Evolutionary conservation across 37 sponge, comb jelly and placozoan species (phyloP), one percentile per base, ranked within the genome.

Genomic region (Mnemiopsis leidyi): DNA sequence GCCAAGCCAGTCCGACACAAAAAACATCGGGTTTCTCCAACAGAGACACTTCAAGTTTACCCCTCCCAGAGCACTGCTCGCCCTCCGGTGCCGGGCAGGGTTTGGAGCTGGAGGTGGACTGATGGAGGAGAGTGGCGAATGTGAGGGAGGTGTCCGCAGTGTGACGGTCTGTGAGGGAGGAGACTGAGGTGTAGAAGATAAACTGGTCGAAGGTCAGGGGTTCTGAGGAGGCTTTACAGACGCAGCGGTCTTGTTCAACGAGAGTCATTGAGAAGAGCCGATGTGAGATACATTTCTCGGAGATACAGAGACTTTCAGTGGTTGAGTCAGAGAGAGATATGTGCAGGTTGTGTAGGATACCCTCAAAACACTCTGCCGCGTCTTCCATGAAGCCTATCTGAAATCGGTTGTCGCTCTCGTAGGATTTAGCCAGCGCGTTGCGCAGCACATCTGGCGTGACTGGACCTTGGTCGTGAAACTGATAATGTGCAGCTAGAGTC

Each of bases 361-460:
- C 35, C 48, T 85, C 90, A 28, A 85, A 33, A 39, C 90, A 85
- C 90, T 85, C 90, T 16, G 90, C 90, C 25, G 90, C 90, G 48
- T 85, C 90, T 61, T 85, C 90, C 90, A 85, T 85, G 90, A 39
- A 85, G 0, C 90, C 90, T 40, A 85, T 38, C 61, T 85, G 90
- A 26, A 85, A 85, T 61, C 90, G 7, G 48, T 85, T 38, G 61
- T 85, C 90, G 0, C 25, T 39, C 30, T 85, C 29, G 61, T 85
- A 85, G 25, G 90, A 23, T 85, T 85, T 28, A 38, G 90, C 90
- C 25, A 85, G 90, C 24, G 90, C 90, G 3, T 38, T 39, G 24
- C 90, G 32, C 29, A 85, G 90, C 23, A 85, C 23, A 21, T 85
- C 90, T 13, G 90, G 90, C 1, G 90, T 32, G n/a, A 85, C 35